These are phyloP conservation scores for Drosophila punjabiensis DNA, from an alignment of 1,140 invertebrate species.

Conservation along the genomic window DNA sequence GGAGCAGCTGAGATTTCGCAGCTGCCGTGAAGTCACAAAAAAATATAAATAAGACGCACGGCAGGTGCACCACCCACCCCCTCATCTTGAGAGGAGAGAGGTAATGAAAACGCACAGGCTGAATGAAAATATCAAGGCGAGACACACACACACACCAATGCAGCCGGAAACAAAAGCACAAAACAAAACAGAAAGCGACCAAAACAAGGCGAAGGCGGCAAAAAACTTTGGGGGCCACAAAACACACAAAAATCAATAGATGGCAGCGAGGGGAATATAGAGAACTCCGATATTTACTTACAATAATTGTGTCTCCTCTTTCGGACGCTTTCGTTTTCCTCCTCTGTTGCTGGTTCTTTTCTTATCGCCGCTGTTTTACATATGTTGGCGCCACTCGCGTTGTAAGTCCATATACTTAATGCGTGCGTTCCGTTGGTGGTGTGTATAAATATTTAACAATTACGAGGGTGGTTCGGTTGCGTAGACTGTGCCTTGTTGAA, in stretches of 20 bases:
- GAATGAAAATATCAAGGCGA: constrained; percentile 28
- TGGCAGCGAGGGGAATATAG: constrained; percentile 21
- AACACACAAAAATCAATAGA: constrained; percentile 50
- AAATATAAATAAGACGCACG: constrained; percentile 16
- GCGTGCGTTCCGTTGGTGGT: constrained; percentile 35
- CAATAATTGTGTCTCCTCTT: constrained; percentile 45
- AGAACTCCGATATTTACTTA: constrained; percentile 61
- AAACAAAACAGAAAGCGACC: constrained; percentile 44
- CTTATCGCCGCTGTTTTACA: constrained; percentile 58
- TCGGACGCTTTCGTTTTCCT: constrained; percentile 35
- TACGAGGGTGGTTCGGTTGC: constrained; percentile 24
- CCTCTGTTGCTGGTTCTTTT: constrained; percentile 27
- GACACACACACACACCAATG: constrained; percentile 13
- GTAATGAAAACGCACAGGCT: constrained; percentile 24
- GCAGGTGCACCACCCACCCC: constrained; percentile 41
- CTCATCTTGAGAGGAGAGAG: constrained; percentile 5
- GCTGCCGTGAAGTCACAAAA: constrained; percentile 30
- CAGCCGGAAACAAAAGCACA: constrained; percentile 28
- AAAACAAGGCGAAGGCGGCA: constrained; percentile 36
- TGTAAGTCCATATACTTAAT: constrained; percentile 16
- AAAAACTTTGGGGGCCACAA: constrained; percentile 20
- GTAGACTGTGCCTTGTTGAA: neutral
- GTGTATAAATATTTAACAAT: constrained; percentile 70
- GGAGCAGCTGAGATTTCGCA: constrained; percentile 58
- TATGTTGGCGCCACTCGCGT: constrained; percentile 69